Base-by-base conservation (phyloP, 2,888 invertebrate species). In the Malachius bipustulatus region DNA sequence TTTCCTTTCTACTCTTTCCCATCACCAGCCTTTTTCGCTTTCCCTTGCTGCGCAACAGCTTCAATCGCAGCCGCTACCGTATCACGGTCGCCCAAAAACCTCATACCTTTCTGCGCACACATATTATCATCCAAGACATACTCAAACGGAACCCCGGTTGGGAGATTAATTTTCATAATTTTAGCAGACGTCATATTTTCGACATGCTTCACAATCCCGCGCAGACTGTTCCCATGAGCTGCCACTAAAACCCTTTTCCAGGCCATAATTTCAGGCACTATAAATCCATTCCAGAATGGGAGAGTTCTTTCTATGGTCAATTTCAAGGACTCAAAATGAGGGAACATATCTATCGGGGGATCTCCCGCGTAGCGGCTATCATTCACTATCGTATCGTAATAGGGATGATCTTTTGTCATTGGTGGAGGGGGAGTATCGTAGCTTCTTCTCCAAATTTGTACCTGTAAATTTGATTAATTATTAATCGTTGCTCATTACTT, bases 131-230 rank as follows among this genome's bases (percentile, higher is more conserved):
- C 71, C 46, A 76, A 51, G 42, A 69, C 69, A 45, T 75, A 75
- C 9, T 70, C 65, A 48, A 76, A 75, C 26, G 76, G 76, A 47
- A 75, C 74, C 35, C 75, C 75, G 39, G 75, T 75, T 4, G 75
- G 75, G 19, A 76, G 55, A 54, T 75, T 75, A 6, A 75, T 54
- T 12, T 59, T 60, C 70, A 73, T 71, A 33, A 75, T 75, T 39
- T 64, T 64, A 9, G 70, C 69, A 42, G 75, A 70, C 30, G 63
- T 62, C 54, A 75, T 55, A 40, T 66, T 66, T 60, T 88, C 85
- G 54, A 89, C 73, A 64, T 85, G 80, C 61, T 88, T 88, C 1
- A 88, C 82, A 46, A 89, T 80, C 39, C 85, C 87, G 50, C 88
- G 67, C 26, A 87, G 71, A 54, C 85, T 84, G 60, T 88, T 88